Conservation (phyloP, 1,140 invertebrate genomes). For the Drosophila punjabiensis region DNA sequence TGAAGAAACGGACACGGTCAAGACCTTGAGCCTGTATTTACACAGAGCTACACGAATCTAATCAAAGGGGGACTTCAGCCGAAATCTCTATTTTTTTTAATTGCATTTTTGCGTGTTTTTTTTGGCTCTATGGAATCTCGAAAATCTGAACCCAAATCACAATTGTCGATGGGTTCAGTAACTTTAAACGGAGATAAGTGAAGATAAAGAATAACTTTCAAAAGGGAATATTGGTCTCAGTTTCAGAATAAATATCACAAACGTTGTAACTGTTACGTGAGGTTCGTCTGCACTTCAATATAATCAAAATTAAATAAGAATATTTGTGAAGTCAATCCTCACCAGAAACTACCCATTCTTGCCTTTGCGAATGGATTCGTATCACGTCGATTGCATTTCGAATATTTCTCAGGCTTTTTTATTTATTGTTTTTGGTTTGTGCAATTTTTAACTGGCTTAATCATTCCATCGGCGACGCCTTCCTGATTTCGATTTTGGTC, state of each 20-base stretch:
- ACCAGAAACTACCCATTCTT: background rate
- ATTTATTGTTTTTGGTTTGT: background rate
- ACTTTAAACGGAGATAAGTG: no score
- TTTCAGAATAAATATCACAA: background rate
- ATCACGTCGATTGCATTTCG: constrained; percentile 49
- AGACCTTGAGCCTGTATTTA: constrained; percentile 28
- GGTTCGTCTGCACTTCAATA: background rate
- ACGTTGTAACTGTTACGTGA: background rate
- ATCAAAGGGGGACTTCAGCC: constrained; percentile 15
- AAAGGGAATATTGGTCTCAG: background rate
- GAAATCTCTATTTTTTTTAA: constrained; percentile 23
- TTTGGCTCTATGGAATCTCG: background rate
- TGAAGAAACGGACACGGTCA: constrained; percentile 19
- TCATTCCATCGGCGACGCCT: constrained; percentile 20
- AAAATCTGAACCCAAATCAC: background rate
- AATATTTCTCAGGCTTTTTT: constrained; percentile 19
- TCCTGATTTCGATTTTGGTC: constrained; percentile 35
- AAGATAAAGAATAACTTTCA: no score
- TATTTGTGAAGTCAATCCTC: background rate
- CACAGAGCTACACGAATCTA: constrained; percentile 29
- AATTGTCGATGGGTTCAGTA: background rate
- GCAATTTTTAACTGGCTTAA: constrained; percentile 35
- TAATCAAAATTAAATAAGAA: background rate
- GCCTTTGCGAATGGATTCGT: constrained; percentile 22
- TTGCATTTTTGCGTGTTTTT: background rate